phyloP scores from a whole-genome alignment of 2,113 vertebrate genomes.

The Syrmaticus mikado region DNA sequence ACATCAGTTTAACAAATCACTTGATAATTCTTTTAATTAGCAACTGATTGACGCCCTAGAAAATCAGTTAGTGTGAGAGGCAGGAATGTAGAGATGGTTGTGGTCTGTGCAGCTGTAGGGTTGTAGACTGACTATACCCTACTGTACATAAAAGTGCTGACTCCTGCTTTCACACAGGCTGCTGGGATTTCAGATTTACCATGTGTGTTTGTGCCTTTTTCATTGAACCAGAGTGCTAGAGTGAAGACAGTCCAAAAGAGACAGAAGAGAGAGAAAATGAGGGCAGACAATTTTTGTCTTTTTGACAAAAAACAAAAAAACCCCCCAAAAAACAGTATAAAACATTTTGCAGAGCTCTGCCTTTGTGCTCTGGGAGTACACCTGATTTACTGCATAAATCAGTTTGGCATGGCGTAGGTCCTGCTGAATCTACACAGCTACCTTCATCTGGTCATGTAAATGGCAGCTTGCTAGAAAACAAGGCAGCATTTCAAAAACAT shows the following conservation, averaged over 20 bases:
- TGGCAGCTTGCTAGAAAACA: background rate
- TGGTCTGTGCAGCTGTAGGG: background rate
- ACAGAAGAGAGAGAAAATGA: background rate
- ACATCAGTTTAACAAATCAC: background rate
- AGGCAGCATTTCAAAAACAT: conserved; percentile 46
- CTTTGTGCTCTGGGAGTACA: conserved; percentile 20
- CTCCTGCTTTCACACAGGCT: background rate
- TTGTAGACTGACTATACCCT: background rate
- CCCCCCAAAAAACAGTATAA: background rate
- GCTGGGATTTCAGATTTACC: background rate
- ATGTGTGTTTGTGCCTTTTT: background rate
- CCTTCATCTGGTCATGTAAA: conserved; percentile 49
- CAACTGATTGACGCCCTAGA: background rate
- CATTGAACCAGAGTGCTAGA: background rate
- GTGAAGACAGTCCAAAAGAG: background rate
- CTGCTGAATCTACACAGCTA: background rate
- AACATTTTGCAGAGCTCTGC: background rate
- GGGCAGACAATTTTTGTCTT: background rate
- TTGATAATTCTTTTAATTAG: background rate
- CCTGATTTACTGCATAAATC: conserved; percentile 45
- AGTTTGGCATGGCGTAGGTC: background rate
- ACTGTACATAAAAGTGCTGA: background rate
- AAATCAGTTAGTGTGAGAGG: background rate
- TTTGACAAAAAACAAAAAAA: conserved; percentile 13
- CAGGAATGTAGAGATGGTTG: background rate